A percentile compares a stretch with the other conserved stretches of the same genome.
Evolutionary conservation across 2,888 invertebrate species (phyloP).

Genomic region (Acronicta psi): DNA sequence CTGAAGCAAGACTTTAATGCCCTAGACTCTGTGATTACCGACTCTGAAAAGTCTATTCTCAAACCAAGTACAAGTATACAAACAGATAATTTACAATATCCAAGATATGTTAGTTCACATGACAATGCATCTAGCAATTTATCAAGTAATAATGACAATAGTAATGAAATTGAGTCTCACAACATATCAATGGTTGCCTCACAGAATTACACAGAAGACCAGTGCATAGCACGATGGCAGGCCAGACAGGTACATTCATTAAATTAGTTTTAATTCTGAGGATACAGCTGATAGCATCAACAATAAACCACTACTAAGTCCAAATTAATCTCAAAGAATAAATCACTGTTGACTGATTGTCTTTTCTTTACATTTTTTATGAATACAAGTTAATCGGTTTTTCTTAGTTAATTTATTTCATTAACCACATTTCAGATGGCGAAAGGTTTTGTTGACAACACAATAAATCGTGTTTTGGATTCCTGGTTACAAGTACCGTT

Average conservation of each 20-base stretch:
- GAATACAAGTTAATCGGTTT: too few species aligned
- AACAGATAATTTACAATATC: constrained; percentile 69
- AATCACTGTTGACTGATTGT: too few species aligned
- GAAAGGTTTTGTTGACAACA: constrained; percentile 91
- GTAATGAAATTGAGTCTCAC: constrained; percentile 52
- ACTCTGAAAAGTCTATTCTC: constrained; percentile 65
- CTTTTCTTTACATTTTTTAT: not conserved
- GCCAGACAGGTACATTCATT: constrained; percentile 87
- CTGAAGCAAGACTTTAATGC: constrained; percentile 77
- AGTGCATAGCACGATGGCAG: constrained; percentile 90
- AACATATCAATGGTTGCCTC: constrained; percentile 67
- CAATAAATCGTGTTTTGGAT: constrained; percentile 91
- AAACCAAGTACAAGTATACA: constrained; percentile 68
- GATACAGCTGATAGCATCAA: not conserved
- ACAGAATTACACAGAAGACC: constrained; percentile 74
- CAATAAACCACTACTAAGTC: too few species aligned
- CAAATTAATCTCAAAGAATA: too few species aligned
- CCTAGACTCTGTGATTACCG: constrained; percentile 71
- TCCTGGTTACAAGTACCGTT: constrained; percentile 87
- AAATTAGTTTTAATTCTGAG: not conserved
- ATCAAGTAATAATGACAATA: constrained; percentile 48
- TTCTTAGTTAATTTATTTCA: not conserved
- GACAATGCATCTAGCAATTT: constrained; percentile 55
- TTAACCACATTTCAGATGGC: constrained; percentile 84
- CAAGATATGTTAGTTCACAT: constrained; percentile 73